Evolutionary conservation across 2,888 invertebrate species (phyloP).

Genomic region (Sussaba pulchella): DNA sequence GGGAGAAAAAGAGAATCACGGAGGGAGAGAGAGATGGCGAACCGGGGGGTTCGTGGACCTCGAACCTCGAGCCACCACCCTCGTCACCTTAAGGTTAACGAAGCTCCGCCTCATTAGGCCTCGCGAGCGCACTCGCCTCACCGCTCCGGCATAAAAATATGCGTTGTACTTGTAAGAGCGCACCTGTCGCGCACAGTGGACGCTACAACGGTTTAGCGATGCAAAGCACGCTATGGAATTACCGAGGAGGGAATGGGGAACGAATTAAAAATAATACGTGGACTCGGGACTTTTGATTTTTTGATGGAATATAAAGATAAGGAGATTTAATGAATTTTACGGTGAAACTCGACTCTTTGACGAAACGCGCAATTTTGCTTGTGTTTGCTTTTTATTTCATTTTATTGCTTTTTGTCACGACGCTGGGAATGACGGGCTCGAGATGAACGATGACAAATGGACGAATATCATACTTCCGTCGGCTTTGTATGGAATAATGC

Average conservation of each 20-base stretch:
- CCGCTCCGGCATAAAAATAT: conserved; percentile 22
- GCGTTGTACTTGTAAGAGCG: conserved; percentile 45
- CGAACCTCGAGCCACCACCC: conserved; percentile 57
- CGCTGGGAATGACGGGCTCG: too few relatives aligned
- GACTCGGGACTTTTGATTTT: not conserved
- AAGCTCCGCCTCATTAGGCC: conserved; percentile 69
- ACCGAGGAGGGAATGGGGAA: not conserved
- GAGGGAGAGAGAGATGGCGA: not conserved
- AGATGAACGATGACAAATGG: too few relatives aligned
- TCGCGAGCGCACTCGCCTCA: conserved; percentile 59
- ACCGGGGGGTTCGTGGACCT: conserved; percentile 47
- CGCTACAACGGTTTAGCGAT: conserved; percentile 18
- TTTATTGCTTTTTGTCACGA: too few relatives aligned
- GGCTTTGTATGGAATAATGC: too few relatives aligned
- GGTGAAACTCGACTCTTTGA: too few relatives aligned
- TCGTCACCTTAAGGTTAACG: conserved; percentile 67
- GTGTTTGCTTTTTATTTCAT: too few relatives aligned
- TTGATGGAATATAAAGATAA: not conserved
- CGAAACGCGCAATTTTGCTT: too few relatives aligned
- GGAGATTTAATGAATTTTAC: not conserved
- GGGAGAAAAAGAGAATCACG: conserved; percentile 2
- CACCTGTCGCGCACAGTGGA: conserved; percentile 60
- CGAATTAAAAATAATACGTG: not conserved
- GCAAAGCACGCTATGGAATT: conserved; percentile 29
- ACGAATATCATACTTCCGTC: too few relatives aligned